These are phyloP conservation scores for Chrysaora quinquecirrha DNA, from an alignment of 30 jellyfish, hydroid and myxozoan species.

Conservation along the genomic window DNA sequence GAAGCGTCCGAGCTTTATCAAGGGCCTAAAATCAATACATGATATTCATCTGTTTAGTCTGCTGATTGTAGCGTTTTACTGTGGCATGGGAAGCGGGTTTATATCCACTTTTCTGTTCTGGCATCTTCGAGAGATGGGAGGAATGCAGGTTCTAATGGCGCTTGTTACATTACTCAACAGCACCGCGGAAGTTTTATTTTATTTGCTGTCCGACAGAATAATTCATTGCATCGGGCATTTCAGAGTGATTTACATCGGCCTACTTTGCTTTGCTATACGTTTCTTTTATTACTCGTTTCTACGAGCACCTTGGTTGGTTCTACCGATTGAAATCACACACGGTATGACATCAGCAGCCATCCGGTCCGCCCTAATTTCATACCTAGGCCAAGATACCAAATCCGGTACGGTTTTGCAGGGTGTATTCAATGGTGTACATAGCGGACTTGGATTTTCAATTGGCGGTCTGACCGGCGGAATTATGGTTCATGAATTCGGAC, in stretches of 20 bases:
- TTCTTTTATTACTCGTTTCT: constrained; percentile 86
- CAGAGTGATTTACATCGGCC: constrained; percentile 86
- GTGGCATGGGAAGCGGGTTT: constrained; percentile 97
- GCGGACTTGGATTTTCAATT: constrained; percentile 95
- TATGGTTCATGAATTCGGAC: constrained; percentile 96
- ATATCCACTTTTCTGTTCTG: constrained; percentile 89
- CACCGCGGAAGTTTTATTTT: constrained; percentile 83
- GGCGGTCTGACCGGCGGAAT: constrained; percentile 97
- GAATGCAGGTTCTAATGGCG: constrained; percentile 83
- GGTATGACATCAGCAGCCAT: constrained; percentile 97
- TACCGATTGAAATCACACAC: constrained; percentile 94
- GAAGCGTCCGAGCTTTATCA: constrained; percentile 63
- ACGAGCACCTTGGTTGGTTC: constrained; percentile 90
- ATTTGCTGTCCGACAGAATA: constrained; percentile 75
- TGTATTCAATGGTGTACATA: constrained; percentile 86
- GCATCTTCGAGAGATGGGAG: constrained; percentile 98
- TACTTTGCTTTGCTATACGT: constrained; percentile 81
- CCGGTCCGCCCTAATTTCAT: constrained; percentile 88
- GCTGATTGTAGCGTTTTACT: constrained; percentile 81
- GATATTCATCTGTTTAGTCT: constrained; percentile 78
- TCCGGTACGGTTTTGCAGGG: constrained; percentile 85
- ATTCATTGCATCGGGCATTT: constrained; percentile 86
- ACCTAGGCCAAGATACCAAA: constrained; percentile 87
- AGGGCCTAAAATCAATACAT: constrained; percentile 80
- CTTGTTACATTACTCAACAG: constrained; percentile 82